Evolutionary conservation across 2,888 invertebrate genomes (phyloP), one percentile per base, ranked within the genome.

Genomic region (Stenolophus ochropezus): DNA sequence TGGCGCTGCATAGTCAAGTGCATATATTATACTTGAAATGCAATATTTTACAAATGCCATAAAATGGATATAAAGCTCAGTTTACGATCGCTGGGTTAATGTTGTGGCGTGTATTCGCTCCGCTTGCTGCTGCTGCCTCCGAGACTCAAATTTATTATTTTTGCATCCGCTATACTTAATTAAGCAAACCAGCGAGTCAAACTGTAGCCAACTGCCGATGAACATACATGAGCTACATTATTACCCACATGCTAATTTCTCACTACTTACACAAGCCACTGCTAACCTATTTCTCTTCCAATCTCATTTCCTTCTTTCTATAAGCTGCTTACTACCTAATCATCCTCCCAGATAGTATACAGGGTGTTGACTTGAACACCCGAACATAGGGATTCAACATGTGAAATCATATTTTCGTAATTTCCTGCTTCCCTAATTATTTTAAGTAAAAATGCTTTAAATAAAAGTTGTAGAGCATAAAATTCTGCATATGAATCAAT

Each of bases 21-120:
- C 88, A 89, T 89, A 89, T 88, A 89, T 89, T 89, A 89, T 88
- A 86, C 87, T 87, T 86, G 87, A 88, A 88, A 88, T 88, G 89
- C 89, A 89, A 89, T 89, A 89, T 89, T 89, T 89, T 89, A 89
- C 89, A 88, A 89, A 89, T 86, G 89, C 89, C 86, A 89, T 89
- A 89, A 89, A 89, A 89, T 85, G 89, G 88, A 87, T 89, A 89
- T 89, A 89, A 89, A 89, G 88, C 88, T 88, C 88, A 87, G 88
- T 89, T 89, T 89, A 89, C 87, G 89, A 88, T 86, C 86, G 85
- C 87, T 56, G 71, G 87, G 88, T 89, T 89, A 89, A 89, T 89
- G 89, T 88, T 88, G 89, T 87, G 89, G 89, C 89, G 88, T 88
- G 88, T 87, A 86, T 88, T 88, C 88, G 88, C 88, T 87, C 88